A percentile compares a stretch with the other conserved stretches of the same genome.
Evolutionary conservation across 2,113 vertebrate genomes (phyloP).

Genomic region (Vicugna pacos): DNA sequence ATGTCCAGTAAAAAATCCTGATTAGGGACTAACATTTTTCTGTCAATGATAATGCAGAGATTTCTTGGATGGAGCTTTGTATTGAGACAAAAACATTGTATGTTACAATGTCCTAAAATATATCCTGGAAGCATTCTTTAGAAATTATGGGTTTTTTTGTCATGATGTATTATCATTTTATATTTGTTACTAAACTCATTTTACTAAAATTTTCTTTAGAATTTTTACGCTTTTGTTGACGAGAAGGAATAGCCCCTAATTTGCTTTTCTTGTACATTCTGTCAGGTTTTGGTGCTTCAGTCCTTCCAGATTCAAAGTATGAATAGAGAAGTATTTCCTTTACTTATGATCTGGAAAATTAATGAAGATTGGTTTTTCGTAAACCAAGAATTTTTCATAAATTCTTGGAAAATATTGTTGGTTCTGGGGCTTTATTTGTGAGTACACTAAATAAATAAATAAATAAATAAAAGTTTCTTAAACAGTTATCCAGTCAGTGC

Average conservation of each 20-base stretch:
- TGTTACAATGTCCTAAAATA: background rate
- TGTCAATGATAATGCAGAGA: background rate
- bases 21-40: background rate
- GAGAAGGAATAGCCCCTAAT: background rate
- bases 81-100: background rate
- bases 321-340: background rate
- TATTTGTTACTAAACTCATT: background rate
- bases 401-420: background rate
- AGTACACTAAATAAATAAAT: background rate
- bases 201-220: background rate
- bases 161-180: background rate
- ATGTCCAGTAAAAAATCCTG: background rate
- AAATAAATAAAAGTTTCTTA: background rate
- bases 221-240: background rate
- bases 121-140: background rate
- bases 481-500: background rate
- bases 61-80: background rate
- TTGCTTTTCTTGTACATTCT: background rate
- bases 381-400: background rate
- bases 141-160: background rate
- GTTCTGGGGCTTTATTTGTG: background rate
- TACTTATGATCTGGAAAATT: background rate
- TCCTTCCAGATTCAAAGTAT: background rate
- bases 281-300: background rate
- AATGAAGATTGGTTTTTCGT: background rate